Base-by-base conservation (phyloP, 2,888 invertebrate genomes). In the Caenorhabditis parvicauda region DNA sequence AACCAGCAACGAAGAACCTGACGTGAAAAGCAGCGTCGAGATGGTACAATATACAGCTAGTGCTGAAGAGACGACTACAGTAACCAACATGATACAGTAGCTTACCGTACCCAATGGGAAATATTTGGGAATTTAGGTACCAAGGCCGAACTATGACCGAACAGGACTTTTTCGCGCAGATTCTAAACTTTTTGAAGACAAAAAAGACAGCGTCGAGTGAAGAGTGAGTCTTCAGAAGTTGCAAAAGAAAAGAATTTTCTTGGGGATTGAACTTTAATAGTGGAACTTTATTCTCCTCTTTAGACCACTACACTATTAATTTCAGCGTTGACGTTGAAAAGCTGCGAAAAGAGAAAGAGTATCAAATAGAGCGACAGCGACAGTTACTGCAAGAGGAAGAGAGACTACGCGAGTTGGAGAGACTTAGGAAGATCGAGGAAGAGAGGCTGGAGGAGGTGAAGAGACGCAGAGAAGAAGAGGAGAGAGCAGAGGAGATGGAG, bases 111-210 rank as follows among this genome's bases (percentile, higher is more conserved):
- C 3, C 22, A 25, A 32, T 38, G n/a, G 2, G 25, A 25, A 4
- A n/a, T 17, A 7, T 7, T 6, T n/a, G 7, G 21, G 17, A 2
- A 52, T 57, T n/a, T 35, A 59, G 58, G 28, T 68, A 65, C 49
- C 64, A 66, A 39, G 69, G 69, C 2, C 51, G 59, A 39, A 66
- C 51, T 3, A 66, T 69, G 61, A 64, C 63, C 9, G 69, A 69
- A 44, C 52, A 59, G 28, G 69, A 69, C 39, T 59, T 69, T 5
- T 25, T 69, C 27, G 50, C 44, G 2, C 54, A 61, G 19, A 49
- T 69, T 1, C 51, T 66, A 6, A 53, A 61, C 22, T 49, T 66
- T 27, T 62, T 69, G 9, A 58, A 69, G 38, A 58, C 59, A 9
- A 63, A 69, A 37, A 69, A 61, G 42, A 38, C 58, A 1, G 51